phyloP scores from a whole-genome alignment of 2,888 invertebrate species.

The Tanypteryx hageni region DNA sequence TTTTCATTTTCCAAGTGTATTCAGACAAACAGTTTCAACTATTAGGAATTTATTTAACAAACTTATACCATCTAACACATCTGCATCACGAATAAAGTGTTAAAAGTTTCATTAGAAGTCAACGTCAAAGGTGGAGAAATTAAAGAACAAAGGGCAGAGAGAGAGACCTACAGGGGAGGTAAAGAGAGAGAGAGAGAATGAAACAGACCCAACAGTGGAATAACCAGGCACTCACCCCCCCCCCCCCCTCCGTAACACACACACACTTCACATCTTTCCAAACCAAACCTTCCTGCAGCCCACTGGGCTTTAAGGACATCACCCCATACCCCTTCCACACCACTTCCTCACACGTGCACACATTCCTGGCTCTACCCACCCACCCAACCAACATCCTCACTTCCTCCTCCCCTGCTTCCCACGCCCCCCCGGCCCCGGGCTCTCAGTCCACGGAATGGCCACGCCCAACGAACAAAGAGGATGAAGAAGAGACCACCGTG shows the following conservation, averaged over 20 bases:
- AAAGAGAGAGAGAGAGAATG: conserved; percentile 9
- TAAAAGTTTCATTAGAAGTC: conserved; percentile 46
- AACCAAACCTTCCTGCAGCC: not conserved
- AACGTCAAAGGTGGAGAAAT: conserved; percentile 59
- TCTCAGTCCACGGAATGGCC: conserved; percentile 65
- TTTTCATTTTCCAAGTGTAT: conserved; percentile 37
- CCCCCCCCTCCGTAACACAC: not conserved
- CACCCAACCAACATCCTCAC: not conserved
- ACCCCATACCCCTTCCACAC: not conserved
- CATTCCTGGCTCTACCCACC: conserved; percentile 3
- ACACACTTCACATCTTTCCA: not conserved
- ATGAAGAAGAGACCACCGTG: conserved; percentile 66
- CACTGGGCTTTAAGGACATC: not conserved
- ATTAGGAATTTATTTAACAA: conserved; percentile 63
- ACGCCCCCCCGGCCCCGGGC: not conserved
- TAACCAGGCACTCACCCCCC: conserved; percentile 37
- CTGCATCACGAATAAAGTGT: conserved; percentile 62
- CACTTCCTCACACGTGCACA: not conserved
- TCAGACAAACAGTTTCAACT: conserved; percentile 62
- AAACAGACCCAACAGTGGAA: conserved; percentile 18
- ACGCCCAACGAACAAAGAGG: conserved; percentile 65
- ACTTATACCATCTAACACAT: conserved; percentile 62
- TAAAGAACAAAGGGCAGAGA: conserved; percentile 56
- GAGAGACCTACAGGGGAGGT: conserved; percentile 50
- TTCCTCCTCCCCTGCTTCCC: not conserved